Evolutionary conservation across 2,113 vertebrate species (phyloP), one percentile per base, ranked within the genome.

Genomic region (Channa maculata): DNA sequence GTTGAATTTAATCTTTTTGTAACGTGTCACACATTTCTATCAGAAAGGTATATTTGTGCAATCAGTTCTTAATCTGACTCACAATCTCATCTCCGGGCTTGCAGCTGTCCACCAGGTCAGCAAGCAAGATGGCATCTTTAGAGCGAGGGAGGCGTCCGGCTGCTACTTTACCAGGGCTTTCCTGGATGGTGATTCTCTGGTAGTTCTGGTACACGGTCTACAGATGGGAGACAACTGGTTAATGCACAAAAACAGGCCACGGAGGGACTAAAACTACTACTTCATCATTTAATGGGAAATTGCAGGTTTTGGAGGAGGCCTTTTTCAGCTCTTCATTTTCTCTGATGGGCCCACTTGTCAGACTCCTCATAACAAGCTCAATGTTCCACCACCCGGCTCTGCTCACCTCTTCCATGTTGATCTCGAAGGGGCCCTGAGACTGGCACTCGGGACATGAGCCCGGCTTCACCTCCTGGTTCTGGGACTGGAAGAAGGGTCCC

Each of bases 131-230:
- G 85, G 98, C 96, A 0, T 99, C 98, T 77, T 99, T 99, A 75
- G 97, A 98, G 77, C 97, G 97, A 0, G 98, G 98, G 24, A 99
- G 95, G 50, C 98, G 95, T 3, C 98, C 98, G 0, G 98, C 98
- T 0, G 97, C 97, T 1, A 99, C 97, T 62, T 97, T 99, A 0
- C 98, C 97, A 0, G 98, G 98, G 53, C 97, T 99, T 80, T 99
- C 98, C 89, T 99, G 98, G 80, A 99, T 96, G 52, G 96, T 97
- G 92, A 99, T 98, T 45, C 98, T 95, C 91, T 99, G 98, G 62
- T 99, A 99, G 92, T 99, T 99, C 93, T 99, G 98, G 77, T 99
- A 99, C 14, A 99, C 91, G 0, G 98, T 99, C 98, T 99, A 86
- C 1, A 44, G 38, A 48, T 71, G n/a, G 54, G 46, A 11, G 8